Conservation (phyloP, 2,888 invertebrate genomes). For the Nematopogon swammerdamellus region DNA sequence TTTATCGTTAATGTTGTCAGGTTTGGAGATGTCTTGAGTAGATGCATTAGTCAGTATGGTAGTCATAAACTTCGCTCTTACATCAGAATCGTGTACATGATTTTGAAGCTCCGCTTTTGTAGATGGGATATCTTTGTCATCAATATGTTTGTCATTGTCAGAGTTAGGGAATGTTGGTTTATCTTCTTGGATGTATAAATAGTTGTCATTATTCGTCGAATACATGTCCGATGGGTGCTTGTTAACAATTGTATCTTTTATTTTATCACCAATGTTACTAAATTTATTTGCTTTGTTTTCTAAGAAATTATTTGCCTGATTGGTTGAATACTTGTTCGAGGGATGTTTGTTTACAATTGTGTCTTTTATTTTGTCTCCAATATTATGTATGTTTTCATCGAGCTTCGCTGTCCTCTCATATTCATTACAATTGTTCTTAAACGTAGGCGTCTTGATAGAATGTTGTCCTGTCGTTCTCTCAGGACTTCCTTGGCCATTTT, state of each 20-base stretch:
- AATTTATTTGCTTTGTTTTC: neutral
- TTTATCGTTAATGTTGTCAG: neutral
- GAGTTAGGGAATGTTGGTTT: neutral
- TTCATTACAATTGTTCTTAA: conserved; percentile 7
- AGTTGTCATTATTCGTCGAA: neutral
- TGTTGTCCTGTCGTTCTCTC: conserved; percentile 17
- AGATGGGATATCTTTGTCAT: neutral
- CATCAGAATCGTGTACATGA: neutral
- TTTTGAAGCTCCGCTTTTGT: neutral
- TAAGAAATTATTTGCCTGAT: neutral
- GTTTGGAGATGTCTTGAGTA: neutral
- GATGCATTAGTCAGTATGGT: neutral
- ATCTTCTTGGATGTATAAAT: neutral
- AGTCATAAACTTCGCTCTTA: neutral
- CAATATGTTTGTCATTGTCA: neutral
- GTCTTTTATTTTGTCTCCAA: conserved; percentile 37
- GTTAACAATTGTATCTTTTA: conserved; percentile 13
- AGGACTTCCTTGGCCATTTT: conserved; percentile 25
- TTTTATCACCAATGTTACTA: conserved; percentile 8
- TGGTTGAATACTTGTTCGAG: neutral
- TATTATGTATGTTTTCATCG: conserved; percentile 27
- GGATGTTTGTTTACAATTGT: conserved; percentile 33
- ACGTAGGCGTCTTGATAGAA: too few species aligned
- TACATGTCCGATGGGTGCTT: neutral
- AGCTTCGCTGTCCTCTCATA: conserved; percentile 19